These are phyloP conservation scores for Physeter macrocephalus DNA, from an alignment of 2,113 vertebrate species.

Conservation along the genomic window DNA sequence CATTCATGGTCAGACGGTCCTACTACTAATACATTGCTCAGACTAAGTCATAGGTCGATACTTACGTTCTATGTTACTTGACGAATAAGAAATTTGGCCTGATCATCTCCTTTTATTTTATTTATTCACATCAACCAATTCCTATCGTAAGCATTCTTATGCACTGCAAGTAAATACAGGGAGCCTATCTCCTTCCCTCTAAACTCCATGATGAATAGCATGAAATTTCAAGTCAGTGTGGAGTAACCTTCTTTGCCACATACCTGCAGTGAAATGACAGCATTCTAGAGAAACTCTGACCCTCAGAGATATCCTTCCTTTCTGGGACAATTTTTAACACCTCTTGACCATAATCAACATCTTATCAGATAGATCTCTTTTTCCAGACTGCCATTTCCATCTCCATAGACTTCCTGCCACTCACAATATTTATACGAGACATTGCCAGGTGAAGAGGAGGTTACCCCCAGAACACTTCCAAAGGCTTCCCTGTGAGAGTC, in stretches of 20 bases:
- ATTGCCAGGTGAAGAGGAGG: neutral
- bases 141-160: neutral
- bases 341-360: neutral
- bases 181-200: neutral
- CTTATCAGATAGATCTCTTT: neutral
- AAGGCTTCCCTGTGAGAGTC: neutral
- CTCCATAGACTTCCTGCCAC: neutral
- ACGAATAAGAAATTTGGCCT: neutral
- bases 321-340: neutral
- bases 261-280: neutral
- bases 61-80: neutral
- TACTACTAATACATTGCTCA: neutral
- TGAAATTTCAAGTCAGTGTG: neutral
- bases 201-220: neutral
- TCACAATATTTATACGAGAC: neutral
- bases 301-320: neutral
- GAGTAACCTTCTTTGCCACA: neutral
- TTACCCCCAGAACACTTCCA: neutral
- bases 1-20: neutral
- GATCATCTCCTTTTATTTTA: neutral
- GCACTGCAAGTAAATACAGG: neutral
- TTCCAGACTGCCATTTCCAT: neutral
- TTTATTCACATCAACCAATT: neutral
- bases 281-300: neutral
- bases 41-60: neutral